Base-by-base conservation (phyloP, 2,113 vertebrate species). In the Xiphophorus hellerii region DNA sequence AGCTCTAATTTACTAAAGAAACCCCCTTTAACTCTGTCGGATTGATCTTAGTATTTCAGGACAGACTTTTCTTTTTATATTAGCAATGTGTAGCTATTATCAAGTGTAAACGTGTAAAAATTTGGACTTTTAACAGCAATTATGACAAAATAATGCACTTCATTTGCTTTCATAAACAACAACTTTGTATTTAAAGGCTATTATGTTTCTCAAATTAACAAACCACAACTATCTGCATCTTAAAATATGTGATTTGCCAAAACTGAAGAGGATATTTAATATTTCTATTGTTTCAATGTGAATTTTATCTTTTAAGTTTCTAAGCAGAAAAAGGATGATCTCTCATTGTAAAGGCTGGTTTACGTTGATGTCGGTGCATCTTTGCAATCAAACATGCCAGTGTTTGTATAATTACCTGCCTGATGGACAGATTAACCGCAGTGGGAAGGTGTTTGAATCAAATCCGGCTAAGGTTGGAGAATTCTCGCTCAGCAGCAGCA, bases 401-500 rank as follows among this genome's bases (percentile, higher is more conserved):
- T 28, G n/a, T 62, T 67, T 67, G 37, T 44, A 67, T 42, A 37
- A 67, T 67, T 44, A 42, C 62, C 30, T 28, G 13, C 10, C 60
- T 71, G 51, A 61, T 25, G 31, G 31, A 61, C 69, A 39, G 37
- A 62, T 27, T 29, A 30, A 28, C 35, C 25, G 58, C 35, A 42
- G 30, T 58, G 28, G 17, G 6, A 58, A 58, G 3, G 11, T 5
- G 28, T 66, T 27, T 58, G 62, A 83, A 71, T 62, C 51, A 70
- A 70, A 61, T 67, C 28, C 35, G 9, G 51, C 74, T 66, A 30
- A 22, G 28, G 33, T 11, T 15, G 42, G 37, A 67, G 61, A 64
- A 0, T 29, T 78, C 66, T 78, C 76, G 20, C 61, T 67, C 30
- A 22, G 76, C 71, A 27, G 22, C 69, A 69, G 73, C 74, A 35